These are phyloP conservation scores for Pammene aurita DNA, from an alignment of 2,888 invertebrate species.

Conservation along the genomic window DNA sequence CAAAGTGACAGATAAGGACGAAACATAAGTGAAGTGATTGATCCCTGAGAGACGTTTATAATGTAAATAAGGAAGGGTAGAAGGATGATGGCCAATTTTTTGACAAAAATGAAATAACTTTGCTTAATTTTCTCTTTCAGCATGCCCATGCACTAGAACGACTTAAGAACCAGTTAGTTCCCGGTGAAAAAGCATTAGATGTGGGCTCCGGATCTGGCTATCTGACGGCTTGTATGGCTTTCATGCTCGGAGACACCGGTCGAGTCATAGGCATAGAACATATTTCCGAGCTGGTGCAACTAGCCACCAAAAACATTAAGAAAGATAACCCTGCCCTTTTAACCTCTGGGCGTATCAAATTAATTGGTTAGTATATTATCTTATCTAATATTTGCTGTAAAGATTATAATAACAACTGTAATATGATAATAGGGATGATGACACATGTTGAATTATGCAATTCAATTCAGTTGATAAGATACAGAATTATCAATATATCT, in stretches of 20 bases:
- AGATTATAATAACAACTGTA: not conserved
- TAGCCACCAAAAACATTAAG: constrained; percentile 90
- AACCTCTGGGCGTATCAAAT: constrained; percentile 85
- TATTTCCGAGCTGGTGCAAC: constrained; percentile 90
- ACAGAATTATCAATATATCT: too few relatives aligned
- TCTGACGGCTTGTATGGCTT: constrained; percentile 94
- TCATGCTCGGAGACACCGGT: constrained; percentile 89
- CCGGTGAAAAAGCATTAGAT: constrained; percentile 92
- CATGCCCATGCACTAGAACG: constrained; percentile 96
- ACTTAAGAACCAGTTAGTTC: constrained; percentile 88
- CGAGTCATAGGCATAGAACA: constrained; percentile 95
- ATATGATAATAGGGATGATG: not conserved
- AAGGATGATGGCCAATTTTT: too few relatives aligned
- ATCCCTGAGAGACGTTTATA: too few relatives aligned
- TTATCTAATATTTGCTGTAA: not conserved
- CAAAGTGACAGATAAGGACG: too few relatives aligned
- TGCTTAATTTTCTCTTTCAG: constrained; percentile 68
- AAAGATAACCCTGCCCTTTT: constrained; percentile 88
- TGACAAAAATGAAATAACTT: too few relatives aligned
- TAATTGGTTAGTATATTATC: constrained; percentile 84
- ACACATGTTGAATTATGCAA: too few relatives aligned
- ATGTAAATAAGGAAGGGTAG: too few relatives aligned
- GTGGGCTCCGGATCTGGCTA: constrained; percentile 98
- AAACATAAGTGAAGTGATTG: too few relatives aligned
- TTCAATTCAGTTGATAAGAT: too few relatives aligned